Conservation (phyloP, 2,797 vertebrate species). For the Acestrorhynchus altus region DNA sequence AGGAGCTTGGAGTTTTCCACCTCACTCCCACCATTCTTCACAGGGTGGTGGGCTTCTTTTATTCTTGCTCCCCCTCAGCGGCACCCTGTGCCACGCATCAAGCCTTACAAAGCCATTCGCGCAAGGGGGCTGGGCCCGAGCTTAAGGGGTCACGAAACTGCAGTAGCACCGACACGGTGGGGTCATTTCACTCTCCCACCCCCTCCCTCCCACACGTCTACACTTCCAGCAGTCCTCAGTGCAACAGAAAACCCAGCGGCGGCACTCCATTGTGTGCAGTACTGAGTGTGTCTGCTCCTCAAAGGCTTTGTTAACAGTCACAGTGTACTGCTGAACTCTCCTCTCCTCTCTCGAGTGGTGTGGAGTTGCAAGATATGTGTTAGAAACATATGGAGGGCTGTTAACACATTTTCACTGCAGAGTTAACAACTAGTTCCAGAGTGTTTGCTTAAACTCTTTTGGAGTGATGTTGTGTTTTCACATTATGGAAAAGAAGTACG, state of each 20-base stretch:
- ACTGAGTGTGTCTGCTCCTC: conserved; percentile 67
- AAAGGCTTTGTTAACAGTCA: conserved; percentile 62
- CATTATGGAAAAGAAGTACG: background rate
- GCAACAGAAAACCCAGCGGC: conserved; percentile 76
- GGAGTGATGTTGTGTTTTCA: background rate
- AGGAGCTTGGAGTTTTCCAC: conserved; percentile 57
- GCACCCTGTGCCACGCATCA: conserved; percentile 57
- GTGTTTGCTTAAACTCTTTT: background rate
- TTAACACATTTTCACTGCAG: conserved; percentile 51
- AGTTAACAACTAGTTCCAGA: conserved; percentile 38
- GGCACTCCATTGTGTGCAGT: conserved; percentile 67
- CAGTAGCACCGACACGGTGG: conserved; percentile 66
- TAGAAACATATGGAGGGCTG: conserved; percentile 47
- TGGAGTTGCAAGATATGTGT: conserved; percentile 43
- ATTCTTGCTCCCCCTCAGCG: conserved; percentile 42
- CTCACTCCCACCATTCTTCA: conserved; percentile 52
- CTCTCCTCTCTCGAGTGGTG: background rate
- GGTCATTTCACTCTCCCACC: conserved; percentile 70
- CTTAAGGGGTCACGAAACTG: conserved; percentile 81
- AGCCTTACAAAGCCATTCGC: conserved; percentile 71
- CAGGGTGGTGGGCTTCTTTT: conserved; percentile 28
- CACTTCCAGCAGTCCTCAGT: conserved; percentile 69
- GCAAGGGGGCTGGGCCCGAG: conserved; percentile 73
- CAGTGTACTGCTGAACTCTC: conserved; percentile 41
- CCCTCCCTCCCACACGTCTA: conserved; percentile 52